These are phyloP conservation scores for Ephialtes manifestator DNA, from an alignment of 2,888 invertebrate species.

Conservation along the genomic window DNA sequence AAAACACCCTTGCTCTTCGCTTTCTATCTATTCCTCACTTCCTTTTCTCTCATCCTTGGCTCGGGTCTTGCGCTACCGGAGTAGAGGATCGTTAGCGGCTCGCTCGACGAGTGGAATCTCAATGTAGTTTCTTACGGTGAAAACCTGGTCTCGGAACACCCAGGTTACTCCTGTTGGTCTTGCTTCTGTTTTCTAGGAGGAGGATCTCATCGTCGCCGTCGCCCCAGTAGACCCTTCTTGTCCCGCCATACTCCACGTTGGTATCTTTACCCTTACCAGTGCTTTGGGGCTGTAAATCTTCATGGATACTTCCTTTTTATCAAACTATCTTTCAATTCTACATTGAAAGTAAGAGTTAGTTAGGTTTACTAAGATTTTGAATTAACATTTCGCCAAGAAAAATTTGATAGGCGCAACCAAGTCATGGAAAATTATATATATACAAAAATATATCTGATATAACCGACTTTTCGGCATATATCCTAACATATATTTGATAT, in stretches of 20 bases:
- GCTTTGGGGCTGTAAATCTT: neutral
- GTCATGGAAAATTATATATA: too few relatives aligned
- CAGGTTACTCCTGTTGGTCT: conserved; percentile 69
- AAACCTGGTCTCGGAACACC: conserved; percentile 71
- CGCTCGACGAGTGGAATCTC: conserved; percentile 84
- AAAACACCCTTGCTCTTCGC: conserved; percentile 63
- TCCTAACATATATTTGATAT: too few relatives aligned
- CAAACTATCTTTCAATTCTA: neutral
- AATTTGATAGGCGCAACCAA: too few relatives aligned
- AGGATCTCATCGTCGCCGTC: conserved; percentile 10
- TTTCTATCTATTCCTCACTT: conserved; percentile 55
- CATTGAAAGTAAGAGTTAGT: neutral
- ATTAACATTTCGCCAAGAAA: too few relatives aligned
- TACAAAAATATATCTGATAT: too few relatives aligned
- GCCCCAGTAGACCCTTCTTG: conserved; percentile 30
- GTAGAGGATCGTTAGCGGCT: conserved; percentile 85
- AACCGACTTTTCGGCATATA: too few relatives aligned
- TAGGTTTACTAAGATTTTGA: too few relatives aligned
- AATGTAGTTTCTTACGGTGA: conserved; percentile 84
- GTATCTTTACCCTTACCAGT: neutral
- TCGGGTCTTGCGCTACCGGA: conserved; percentile 72
- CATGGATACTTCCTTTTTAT: neutral
- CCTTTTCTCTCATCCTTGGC: conserved; percentile 59
- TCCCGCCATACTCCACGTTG: conserved; percentile 9
- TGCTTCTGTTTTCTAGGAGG: conserved; percentile 55